Evolutionary conservation across 2,797 vertebrate species (phyloP), one percentile per base, ranked within the genome.

Genomic region (Momotus momota): DNA sequence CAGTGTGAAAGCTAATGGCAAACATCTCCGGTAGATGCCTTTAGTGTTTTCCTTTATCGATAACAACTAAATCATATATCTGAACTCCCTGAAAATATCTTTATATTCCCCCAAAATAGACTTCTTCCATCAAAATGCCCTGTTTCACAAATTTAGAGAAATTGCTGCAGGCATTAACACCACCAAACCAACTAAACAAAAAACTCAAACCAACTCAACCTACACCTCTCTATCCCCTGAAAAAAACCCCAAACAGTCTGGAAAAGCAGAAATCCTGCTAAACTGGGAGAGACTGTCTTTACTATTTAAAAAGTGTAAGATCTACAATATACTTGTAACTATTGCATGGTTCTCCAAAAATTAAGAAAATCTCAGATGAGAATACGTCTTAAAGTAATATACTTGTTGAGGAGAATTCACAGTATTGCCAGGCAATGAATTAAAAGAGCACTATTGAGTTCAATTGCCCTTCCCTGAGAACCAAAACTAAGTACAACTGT

Each of bases 361-460:
- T 10, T 61, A 78, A 93, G 65, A 75, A 94, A 84, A 75, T 23
- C 14, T 88, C 41, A 71, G 54, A 45, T 67, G 54, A 80, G 69
- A 97, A 92, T 89, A 65, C 29, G 5, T 62, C 45, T 92, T 81
- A 78, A 94, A 94, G 55, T 52, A 86, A 70, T 94, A 70, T 92
- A 80, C 33, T 95, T 96, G 35, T 48, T 25, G 17, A 58, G 10
- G 11, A 16, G 77, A 96, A 96, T 96, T 96, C 90, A 94, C 67
- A 83, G 9, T 79, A 54, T 41, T 94, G 51, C 65, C 75, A 93
- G 60, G 57, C 80, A 84, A 48, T 79, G 80, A 92, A 90, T 93
- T 96, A 77, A 80, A 97, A 97, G 89, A 94, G 69, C 88, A 92
- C 52, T 90, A 52, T 83, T 90, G 92, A 97, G 91, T 96, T 95